Evolutionary conservation across 2,797 vertebrate species (phyloP), one percentile per base, ranked within the genome.

Genomic region (Gila robusta): DNA sequence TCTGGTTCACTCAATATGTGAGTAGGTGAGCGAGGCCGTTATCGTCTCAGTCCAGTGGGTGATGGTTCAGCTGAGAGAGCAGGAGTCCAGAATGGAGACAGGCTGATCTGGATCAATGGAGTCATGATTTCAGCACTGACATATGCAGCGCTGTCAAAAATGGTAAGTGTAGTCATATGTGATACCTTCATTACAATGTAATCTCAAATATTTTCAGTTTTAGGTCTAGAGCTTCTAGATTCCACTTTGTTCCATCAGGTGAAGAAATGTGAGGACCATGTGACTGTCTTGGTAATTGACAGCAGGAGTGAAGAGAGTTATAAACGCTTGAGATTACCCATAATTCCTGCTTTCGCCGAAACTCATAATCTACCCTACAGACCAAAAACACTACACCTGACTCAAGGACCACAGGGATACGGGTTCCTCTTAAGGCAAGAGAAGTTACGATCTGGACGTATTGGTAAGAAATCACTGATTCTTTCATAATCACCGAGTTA

Each of bases 381-480:
- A 41, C 93, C 94, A 28, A 96, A 95, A 47, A 95, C 94, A 84
- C 91, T 99, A 90, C 91, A 93, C 77, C 89, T 99, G 59, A 88
- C 92, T n/a, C 97, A 96, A 89, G 97, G 96, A 10, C 90, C 87
- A 0, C 88, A 94, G 5, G 98, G 98, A 28, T 99, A 97, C 0
- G 98, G 98, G 6, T 99, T 99, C 88, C 93, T 99, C 88, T 95
- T 99, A 86, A 96, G 96, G 47, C 97, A 98, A 71, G 97, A 97
- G 79, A 96, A 92, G 87, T 91, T 95, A 64, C 70, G 77, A n/a
- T 91, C 88, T 0, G 94, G 90, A 14, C 88, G 14, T 5, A 91
- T 83, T 1, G 97, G 98, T 99, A 91, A 97, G 94, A 66, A 35
- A 49, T 37, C 1, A 23, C 19, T 47, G 19, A 59, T 37, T 81